Percentiles rank a stretch among this genome's conserved stretches.
Conservation (phyloP, 2,113 vertebrate species). For the Donacobius atricapilla region DNA sequence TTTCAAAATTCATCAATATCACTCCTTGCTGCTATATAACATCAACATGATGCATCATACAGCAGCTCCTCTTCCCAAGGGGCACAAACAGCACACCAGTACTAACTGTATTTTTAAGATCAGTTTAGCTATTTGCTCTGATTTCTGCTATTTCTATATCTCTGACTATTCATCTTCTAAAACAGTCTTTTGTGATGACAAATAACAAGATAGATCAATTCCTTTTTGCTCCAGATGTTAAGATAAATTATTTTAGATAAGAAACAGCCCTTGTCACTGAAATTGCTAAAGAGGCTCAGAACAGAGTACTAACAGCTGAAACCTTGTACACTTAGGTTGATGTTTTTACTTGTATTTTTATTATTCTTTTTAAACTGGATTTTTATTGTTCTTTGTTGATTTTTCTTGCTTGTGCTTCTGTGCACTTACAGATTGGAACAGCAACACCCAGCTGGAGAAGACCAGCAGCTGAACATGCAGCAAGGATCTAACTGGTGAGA, state of each 20-base stretch:
- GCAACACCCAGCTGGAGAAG: neutral
- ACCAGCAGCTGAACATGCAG: neutral
- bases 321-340: neutral
- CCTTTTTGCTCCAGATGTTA: neutral
- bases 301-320: neutral
- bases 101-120: neutral
- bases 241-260: slow-evolving; percentile 21
- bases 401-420: neutral
- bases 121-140: neutral
- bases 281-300: neutral
- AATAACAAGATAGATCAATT: neutral
- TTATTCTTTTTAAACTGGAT: neutral
- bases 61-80: neutral
- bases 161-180: neutral
- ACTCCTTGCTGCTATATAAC: neutral
- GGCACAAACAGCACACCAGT: neutral
- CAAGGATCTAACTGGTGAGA: neutral
- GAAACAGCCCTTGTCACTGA: neutral
- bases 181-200: slow-evolving; percentile 5
- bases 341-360: neutral
- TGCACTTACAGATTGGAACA: neutral
- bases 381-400: neutral
- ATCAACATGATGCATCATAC: neutral
- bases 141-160: neutral
- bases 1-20: slow-evolving; percentile 33